Conservation (phyloP, 2,797 vertebrate genomes). For the Heterohyrax brucei region DNA sequence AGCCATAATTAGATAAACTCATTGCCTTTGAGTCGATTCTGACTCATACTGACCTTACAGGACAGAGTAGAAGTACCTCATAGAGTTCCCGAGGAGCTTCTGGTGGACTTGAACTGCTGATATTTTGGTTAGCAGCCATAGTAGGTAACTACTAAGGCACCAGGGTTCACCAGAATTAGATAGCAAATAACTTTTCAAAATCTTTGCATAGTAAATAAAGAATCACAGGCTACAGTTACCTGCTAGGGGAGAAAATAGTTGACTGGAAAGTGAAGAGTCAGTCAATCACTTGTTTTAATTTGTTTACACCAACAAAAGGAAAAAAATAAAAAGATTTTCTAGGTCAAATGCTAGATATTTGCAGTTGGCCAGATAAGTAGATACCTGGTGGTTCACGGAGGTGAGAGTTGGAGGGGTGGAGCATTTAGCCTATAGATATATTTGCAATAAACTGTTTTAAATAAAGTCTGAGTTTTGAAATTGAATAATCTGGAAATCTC, state of each 20-base stretch:
- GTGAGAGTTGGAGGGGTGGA: neutral
- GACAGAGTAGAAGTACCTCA: too few relatives aligned
- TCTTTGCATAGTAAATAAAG: conserved; percentile 25
- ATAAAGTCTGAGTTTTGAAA: conserved; percentile 4
- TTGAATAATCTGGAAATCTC: neutral
- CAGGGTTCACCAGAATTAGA: neutral
- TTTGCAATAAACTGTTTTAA: neutral
- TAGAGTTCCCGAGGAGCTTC: too few relatives aligned
- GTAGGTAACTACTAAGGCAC: too few relatives aligned
- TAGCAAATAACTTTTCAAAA: conserved; percentile 55
- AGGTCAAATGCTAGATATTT: neutral
- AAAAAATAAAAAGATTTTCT: neutral
- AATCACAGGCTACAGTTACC: neutral
- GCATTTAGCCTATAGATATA: neutral
- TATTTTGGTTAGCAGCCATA: too few relatives aligned
- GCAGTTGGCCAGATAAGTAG: neutral
- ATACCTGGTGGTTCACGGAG: neutral
- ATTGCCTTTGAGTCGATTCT: too few relatives aligned
- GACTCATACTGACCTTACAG: too few relatives aligned
- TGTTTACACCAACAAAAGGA: neutral
- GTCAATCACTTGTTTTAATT: neutral
- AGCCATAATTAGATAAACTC: conserved; percentile 10
- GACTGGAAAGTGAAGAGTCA: neutral
- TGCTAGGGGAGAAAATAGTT: neutral
- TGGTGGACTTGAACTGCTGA: too few relatives aligned